Base-by-base conservation (phyloP, 2,888 invertebrate species). In the Taenaris catops region DNA sequence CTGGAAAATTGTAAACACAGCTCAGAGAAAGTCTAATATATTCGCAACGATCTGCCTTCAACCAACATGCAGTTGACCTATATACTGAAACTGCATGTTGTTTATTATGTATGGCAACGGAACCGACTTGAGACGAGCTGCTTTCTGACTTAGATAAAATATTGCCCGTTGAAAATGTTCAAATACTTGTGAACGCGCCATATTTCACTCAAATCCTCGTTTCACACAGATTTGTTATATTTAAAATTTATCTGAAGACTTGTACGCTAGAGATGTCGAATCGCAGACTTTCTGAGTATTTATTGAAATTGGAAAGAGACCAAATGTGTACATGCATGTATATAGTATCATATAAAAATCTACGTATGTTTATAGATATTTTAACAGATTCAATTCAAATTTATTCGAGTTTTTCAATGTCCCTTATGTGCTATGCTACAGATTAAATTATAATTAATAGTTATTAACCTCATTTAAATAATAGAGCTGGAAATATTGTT, bases 101-200 rank as follows among this genome's bases (percentile, higher is more conserved):
- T 46, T 48, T 48, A 46, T 48, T 48, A 48, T 48, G 46, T 48
- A 48, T 48, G 42, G 46, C 31, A 34, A 38, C 38, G 36, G 42
- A 43, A 43, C 36, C 41, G 42, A 45, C 42, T 46, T 41, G 42
- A 42, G 45, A 45, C 46, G 39, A 40, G 44, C 44, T 34, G 31
- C 40, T 31, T 44, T 43, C 48, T 34, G 40, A 41, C 48, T 43
- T 39, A 48, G 36, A 46, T 46, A 49, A 48, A 45, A 46, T 48
- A 48, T 48, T 41, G 40, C 44, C 41, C 38, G 48, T 38, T 46
- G 42, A 39, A 47, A 49, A 42, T 41, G 44, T 34, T 43, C 40
- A 48, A 43, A 46, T 43, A 43, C 43, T 34, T 12, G 34, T 32
- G 41, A 37, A 37, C 31, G 25, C 34, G 34, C 41, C 29, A 26